A percentile compares a stretch with the other conserved stretches of the same genome.
Evolutionary conservation across 2,888 invertebrate species (phyloP).

Genomic region (Tetheella fluctuosa): DNA sequence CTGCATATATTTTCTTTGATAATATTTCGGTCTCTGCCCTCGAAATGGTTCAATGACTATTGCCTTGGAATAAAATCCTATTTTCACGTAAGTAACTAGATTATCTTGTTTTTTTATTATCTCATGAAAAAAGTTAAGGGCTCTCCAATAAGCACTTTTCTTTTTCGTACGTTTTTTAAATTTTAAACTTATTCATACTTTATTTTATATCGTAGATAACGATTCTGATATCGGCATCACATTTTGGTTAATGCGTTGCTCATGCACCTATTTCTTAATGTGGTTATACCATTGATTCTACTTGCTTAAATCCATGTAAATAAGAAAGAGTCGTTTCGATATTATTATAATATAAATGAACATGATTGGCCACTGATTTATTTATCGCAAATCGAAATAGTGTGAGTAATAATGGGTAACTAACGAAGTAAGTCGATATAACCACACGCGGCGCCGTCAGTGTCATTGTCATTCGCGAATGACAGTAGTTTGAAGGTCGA

Average conservation of each 20-base stretch:
- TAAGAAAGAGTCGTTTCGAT: not conserved
- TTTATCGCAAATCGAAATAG: no score
- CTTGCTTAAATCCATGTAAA: not conserved
- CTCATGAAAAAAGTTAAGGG: not conserved
- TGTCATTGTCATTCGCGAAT: constrained; percentile 37
- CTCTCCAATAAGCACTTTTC: no score
- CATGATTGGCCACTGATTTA: no score
- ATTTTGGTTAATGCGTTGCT: not conserved
- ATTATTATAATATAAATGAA: no score
- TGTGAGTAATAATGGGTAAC: not conserved
- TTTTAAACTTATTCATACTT: no score
- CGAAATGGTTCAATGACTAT: constrained; percentile 60
- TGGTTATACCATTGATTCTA: no score
- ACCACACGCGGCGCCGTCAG: constrained; percentile 31
- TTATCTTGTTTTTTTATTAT: not conserved
- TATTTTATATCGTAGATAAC: not conserved
- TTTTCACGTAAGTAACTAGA: not conserved
- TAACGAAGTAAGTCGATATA: constrained; percentile 4
- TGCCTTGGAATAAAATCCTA: constrained; percentile 13
- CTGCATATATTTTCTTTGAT: constrained; percentile 28
- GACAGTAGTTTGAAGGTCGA: constrained; percentile 52
- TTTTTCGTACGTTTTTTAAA: no score
- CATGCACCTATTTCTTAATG: not conserved
- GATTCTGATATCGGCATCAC: not conserved
- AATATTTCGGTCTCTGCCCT: constrained; percentile 43